These are phyloP conservation scores for Drosophila nikananu DNA, from an alignment of 1,140 invertebrate genomes.

Conservation along the genomic window DNA sequence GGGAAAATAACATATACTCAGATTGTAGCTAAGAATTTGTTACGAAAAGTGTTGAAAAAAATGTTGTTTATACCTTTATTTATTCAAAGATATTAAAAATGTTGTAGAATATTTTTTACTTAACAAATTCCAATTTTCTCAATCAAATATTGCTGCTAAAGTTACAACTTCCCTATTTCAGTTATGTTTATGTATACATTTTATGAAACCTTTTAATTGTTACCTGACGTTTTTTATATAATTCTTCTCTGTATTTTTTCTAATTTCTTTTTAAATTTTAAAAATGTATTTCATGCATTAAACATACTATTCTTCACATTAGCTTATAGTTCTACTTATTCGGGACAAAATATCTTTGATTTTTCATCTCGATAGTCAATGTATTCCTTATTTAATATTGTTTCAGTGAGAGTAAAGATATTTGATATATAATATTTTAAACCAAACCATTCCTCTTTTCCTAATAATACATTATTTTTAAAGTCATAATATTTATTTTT, in stretches of 20 bases:
- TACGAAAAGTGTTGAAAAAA: not conserved
- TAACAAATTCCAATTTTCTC: not conserved
- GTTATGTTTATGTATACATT: too few relatives aligned
- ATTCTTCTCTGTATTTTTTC: not conserved
- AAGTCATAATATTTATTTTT: too few relatives aligned
- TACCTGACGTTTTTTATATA: too few relatives aligned
- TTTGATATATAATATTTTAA: too few relatives aligned
- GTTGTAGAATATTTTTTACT: too few relatives aligned
- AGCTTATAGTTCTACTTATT: not conserved
- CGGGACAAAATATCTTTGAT: not conserved
- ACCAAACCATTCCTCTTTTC: too few relatives aligned
- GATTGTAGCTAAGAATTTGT: not conserved
- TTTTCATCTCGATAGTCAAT: not conserved
- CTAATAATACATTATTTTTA: too few relatives aligned
- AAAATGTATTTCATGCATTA: not conserved
- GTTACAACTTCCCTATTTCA: not conserved
- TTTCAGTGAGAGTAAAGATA: too few relatives aligned
- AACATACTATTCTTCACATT: not conserved
- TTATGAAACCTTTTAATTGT: too few relatives aligned
- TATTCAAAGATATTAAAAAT: too few relatives aligned
- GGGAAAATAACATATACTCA: not conserved
- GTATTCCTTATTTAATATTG: not conserved
- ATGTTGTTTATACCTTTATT: not conserved
- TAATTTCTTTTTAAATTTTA: not conserved
- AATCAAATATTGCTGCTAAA: not conserved